These are phyloP conservation scores for Odontomyia ornata DNA, from an alignment of 2,888 invertebrate species.

Conservation along the genomic window DNA sequence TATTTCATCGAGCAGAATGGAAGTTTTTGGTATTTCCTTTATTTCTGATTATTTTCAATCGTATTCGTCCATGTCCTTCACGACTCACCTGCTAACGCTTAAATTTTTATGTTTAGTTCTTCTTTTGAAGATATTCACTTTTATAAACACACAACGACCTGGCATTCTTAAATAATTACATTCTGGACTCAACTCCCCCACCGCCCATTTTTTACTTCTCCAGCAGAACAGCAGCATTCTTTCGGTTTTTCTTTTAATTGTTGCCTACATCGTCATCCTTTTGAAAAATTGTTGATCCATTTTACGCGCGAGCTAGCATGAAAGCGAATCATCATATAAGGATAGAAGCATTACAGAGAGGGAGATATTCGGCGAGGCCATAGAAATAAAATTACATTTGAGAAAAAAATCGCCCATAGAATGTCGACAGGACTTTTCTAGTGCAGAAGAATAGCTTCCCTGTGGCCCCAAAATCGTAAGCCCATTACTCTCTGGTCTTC, in stretches of 20 bases:
- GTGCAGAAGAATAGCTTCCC: conserved; percentile 38
- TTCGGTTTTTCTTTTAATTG: neutral
- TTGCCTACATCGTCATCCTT: conserved; percentile 23
- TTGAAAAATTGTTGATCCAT: conserved; percentile 39
- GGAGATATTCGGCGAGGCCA: neutral
- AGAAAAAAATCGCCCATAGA: neutral
- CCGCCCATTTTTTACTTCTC: neutral
- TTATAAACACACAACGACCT: neutral
- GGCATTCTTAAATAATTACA: conserved; percentile 10
- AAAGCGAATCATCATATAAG: conserved; percentile 1
- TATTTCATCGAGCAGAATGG: no score
- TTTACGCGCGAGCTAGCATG: conserved; percentile 33
- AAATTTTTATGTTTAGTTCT: neutral
- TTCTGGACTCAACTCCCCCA: neutral
- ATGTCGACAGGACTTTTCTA: neutral
- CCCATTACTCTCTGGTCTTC: conserved; percentile 18
- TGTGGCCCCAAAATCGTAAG: conserved; percentile 11
- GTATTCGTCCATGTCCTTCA: no score
- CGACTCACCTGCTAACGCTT: neutral
- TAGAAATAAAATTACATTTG: conserved; percentile 34
- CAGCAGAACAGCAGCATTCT: neutral
- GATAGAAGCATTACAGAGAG: neutral
- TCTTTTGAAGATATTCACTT: neutral
- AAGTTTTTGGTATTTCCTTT: no score
- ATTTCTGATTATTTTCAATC: no score